phyloP scores from a whole-genome alignment of 2,888 invertebrate genomes.

The Leptopilina syphax region DNA sequence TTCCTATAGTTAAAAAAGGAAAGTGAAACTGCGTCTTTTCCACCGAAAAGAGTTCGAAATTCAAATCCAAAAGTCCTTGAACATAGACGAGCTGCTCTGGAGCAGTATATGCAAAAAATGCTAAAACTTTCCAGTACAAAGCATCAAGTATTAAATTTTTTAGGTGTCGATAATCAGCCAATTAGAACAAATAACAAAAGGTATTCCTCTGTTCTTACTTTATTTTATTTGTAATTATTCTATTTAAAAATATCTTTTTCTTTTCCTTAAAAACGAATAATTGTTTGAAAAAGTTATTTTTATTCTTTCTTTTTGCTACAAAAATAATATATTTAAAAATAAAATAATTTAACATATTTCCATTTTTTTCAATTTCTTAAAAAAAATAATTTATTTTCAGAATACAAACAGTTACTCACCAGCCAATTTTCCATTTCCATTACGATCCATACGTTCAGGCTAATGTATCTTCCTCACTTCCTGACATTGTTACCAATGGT shows the following conservation, averaged over 20 bases:
- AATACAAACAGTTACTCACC: slow-evolving; percentile 64
- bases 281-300: no score
- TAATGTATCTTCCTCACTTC: slow-evolving; percentile 69
- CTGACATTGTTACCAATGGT: slow-evolving; percentile 76
- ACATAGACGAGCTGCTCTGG: slow-evolving; percentile 78
- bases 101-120: slow-evolving; percentile 79
- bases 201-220: slow-evolving; percentile 53
- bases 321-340: no score
- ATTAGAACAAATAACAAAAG: slow-evolving; percentile 60
- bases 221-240: neutral
- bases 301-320: no score
- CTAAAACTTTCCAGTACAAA: slow-evolving; percentile 75
- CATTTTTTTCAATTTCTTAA: neutral
- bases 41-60: slow-evolving; percentile 80
- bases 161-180: slow-evolving; percentile 72
- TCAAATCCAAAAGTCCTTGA: slow-evolving; percentile 80
- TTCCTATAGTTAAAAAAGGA: slow-evolving; percentile 77
- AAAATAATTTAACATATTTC: no score
- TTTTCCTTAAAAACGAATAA: neutral
- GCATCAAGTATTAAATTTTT: slow-evolving; percentile 76
- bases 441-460: slow-evolving; percentile 74
- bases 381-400: slow-evolving; percentile 39
- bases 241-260: neutral
- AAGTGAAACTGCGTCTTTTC: slow-evolving; percentile 79
- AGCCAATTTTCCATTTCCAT: slow-evolving; percentile 73